Evolutionary conservation across 2,797 vertebrate genomes (phyloP).

Genomic region (Sebastes trivittatus): DNA sequence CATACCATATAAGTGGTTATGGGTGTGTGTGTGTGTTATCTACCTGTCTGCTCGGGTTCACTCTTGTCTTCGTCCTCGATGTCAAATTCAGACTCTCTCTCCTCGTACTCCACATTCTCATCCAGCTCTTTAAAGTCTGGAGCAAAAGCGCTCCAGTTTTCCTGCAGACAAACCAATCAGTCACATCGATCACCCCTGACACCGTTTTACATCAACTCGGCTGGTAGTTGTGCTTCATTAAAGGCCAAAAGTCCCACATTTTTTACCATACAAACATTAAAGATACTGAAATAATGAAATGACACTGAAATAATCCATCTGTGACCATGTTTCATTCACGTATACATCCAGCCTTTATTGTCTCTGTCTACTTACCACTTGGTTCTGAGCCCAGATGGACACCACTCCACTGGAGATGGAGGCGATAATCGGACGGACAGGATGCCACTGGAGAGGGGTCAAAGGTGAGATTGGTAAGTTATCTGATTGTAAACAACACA

Average conservation of each 20-base stretch:
- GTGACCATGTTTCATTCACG: background rate
- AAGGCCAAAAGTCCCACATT: background rate
- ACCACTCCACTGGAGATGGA: conserved; percentile 98
- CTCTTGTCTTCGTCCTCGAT: conserved; percentile 99
- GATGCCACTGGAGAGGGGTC: conserved; percentile 89
- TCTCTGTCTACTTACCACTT: conserved; percentile 88
- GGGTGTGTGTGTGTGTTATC: too few species aligned
- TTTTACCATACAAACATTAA: background rate
- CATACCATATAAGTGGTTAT: too few species aligned
- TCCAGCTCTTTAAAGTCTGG: conserved; percentile 98
- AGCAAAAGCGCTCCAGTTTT: conserved; percentile 99
- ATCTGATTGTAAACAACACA: background rate
- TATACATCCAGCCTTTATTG: background rate
- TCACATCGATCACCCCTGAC: background rate
- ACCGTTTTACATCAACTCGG: background rate
- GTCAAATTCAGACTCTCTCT: conserved; percentile 97
- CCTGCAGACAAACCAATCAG: conserved; percentile 73
- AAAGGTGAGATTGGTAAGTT: conserved; percentile 3
- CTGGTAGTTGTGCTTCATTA: background rate
- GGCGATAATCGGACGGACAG: conserved; percentile 95
- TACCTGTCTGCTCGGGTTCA: conserved; percentile 97
- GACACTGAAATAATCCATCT: background rate
- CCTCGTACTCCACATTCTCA: conserved; percentile 97
- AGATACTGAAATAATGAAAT: background rate
- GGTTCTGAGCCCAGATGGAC: conserved; percentile 99